Base-by-base conservation (phyloP, 1,140 invertebrate species). In the Papilio aristodemus region DNA sequence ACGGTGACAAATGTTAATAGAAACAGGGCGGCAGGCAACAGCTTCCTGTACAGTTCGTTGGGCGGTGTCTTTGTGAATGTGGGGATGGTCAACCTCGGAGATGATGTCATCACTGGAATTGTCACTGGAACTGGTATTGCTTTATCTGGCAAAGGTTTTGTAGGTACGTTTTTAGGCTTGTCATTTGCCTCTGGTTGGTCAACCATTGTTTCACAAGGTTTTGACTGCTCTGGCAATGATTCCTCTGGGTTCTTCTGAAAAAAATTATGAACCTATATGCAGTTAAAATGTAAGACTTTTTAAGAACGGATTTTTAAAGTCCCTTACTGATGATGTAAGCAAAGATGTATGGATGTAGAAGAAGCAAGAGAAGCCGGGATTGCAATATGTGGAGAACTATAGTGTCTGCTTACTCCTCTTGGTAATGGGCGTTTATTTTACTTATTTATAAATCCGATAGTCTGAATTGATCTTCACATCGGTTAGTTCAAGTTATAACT, bases 1-100 rank as follows among this genome's bases (percentile, higher is more conserved):
- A 94, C 94, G 39, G 93, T 94, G 39, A 94, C 93, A 85, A 95
- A 95, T 37, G 94, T 94, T 19, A 95, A 79, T 67, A 94, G 89
- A 90, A 94, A 95, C 70, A 94, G 78, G 19, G 93, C 91, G 7
- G 94, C 91, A 9, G 94, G 94, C 75, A 94, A 79, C 37, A 95
- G 79, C 73, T 93, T 92, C 71, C 93, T 84, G 62, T 91, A 91
- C 54, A 91, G 32, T 37, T 90, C 89, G 77, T 90, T 89, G 0
- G 89, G 89, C 25, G 84, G 72, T 5, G 83, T 83, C 69, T 91
- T 91, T 0, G 86, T 86, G 67, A 89, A 83, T 7, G 80, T 77
- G 0, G 89, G 87, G 14, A 88, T 74, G 3, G 75, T 77, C 6
- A 84, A 68, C 10, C 77, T 69, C 10, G 77, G 73, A 4, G 72